Evolutionary conservation across 2,888 invertebrate genomes (phyloP).

Genomic region (Coronaproctus castanopsis): DNA sequence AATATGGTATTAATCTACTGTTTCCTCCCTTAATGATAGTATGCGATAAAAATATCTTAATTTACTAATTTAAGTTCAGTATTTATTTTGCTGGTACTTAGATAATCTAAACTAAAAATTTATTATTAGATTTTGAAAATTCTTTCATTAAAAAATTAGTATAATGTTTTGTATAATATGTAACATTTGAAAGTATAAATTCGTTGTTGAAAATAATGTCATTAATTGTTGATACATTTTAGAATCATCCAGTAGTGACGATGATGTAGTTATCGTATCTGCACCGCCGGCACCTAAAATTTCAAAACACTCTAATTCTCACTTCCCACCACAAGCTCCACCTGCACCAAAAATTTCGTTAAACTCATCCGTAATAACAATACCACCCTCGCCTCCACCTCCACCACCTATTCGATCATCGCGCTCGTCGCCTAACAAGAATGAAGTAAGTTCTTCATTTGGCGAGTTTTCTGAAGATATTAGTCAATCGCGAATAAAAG

Average conservation of each 20-base stretch:
- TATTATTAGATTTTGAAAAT: too few relatives aligned
- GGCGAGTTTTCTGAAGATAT: background rate
- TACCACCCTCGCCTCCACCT: conserved; percentile 20
- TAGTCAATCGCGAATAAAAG: background rate
- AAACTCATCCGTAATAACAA: background rate
- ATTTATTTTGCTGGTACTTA: conserved; percentile 13
- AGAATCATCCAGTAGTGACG: conserved; percentile 9
- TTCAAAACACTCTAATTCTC: conserved; percentile 4
- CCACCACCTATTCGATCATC: conserved; percentile 28
- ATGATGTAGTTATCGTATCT: conserved; percentile 18
- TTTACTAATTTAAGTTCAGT: conserved; percentile 22
- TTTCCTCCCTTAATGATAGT: too few relatives aligned
- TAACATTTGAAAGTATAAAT: too few relatives aligned
- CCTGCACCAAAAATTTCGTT: conserved; percentile 12
- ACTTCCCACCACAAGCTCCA: conserved; percentile 5
- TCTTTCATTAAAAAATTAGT: too few relatives aligned
- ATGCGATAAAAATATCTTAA: too few relatives aligned
- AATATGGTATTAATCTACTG: too few relatives aligned
- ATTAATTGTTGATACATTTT: background rate
- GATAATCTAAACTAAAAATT: conserved; percentile 3
- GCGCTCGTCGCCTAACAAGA: conserved; percentile 21
- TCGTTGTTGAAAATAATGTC: background rate
- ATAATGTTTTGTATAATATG: too few relatives aligned
- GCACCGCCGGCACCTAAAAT: conserved; percentile 18
- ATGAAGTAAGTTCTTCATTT: background rate